Percentiles rank a stretch among this genome's conserved stretches.
Conservation (phyloP, 2,797 vertebrate species). For the Ceryle rudis region DNA sequence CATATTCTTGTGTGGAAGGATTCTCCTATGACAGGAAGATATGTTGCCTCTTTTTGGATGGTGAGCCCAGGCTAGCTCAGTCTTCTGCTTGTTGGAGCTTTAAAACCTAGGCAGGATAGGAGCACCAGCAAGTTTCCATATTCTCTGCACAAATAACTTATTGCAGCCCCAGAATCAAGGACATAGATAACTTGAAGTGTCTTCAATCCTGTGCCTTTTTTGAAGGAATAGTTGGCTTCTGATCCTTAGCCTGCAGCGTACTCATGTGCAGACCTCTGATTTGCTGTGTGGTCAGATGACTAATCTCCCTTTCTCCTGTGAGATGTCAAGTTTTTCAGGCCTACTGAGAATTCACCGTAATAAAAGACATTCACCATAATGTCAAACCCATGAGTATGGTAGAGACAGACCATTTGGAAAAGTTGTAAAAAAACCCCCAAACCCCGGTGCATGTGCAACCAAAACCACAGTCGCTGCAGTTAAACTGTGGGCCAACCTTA, state of each 20-base stretch:
- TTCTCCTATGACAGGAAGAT: background rate
- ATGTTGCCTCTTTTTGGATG: background rate
- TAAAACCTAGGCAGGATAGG: background rate
- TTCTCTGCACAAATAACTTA: background rate
- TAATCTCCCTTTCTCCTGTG: background rate
- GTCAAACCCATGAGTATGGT: accelerated
- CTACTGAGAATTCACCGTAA: background rate
- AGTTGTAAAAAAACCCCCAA: background rate
- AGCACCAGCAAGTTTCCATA: background rate
- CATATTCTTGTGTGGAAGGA: background rate
- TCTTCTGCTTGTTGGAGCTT: background rate
- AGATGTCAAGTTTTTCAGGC: background rate
- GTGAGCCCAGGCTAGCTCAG: background rate
- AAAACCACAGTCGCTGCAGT: background rate
- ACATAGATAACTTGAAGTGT: background rate
- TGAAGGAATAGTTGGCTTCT: background rate
- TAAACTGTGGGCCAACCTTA: background rate
- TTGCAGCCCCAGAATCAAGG: background rate
- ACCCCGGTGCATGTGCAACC: background rate
- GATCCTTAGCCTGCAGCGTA: background rate
- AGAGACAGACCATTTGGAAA: background rate
- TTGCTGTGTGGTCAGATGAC: background rate
- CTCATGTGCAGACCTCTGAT: background rate
- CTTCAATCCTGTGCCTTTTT: background rate
- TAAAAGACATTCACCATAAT: background rate